These are phyloP conservation scores for Drosophila azteca DNA, from an alignment of 1,140 invertebrate species.

Conservation along the genomic window DNA sequence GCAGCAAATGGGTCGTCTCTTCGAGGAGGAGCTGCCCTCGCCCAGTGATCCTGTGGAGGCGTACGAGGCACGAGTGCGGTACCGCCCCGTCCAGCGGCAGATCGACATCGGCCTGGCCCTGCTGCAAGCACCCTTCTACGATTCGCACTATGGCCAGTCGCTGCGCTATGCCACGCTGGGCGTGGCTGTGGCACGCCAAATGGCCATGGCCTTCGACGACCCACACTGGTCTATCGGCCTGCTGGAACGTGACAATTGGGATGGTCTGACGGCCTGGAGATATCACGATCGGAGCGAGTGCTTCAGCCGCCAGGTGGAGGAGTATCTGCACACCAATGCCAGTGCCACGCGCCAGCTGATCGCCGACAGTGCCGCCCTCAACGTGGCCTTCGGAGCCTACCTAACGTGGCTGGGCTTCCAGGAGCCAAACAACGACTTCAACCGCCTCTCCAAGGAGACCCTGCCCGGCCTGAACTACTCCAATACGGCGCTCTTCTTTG, in stretches of 20 bases:
- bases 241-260: slow-evolving; percentile 91
- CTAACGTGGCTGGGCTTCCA: slow-evolving; percentile 71
- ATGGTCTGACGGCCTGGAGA: slow-evolving; percentile 92
- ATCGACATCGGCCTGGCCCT: slow-evolving; percentile 98
- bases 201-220: slow-evolving; percentile 97
- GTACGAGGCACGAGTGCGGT: slow-evolving; percentile 58
- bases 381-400: slow-evolving; percentile 86
- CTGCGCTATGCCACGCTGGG: slow-evolving; percentile 98
- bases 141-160: slow-evolving; percentile 92
- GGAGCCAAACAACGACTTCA: slow-evolving; percentile 70
- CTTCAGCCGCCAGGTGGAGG: slow-evolving; percentile 94
- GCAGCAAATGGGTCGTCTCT: slow-evolving; percentile 46
- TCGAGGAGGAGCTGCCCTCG: slow-evolving; percentile 32
- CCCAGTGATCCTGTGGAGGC: slow-evolving; percentile 62
- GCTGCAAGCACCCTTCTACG: slow-evolving; percentile 96
- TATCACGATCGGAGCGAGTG: slow-evolving; percentile 96
- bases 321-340: slow-evolving; percentile 84
- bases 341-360: slow-evolving; percentile 88
- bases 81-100: slow-evolving; percentile 94
- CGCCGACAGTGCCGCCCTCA: slow-evolving; percentile 86
- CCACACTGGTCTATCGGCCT: slow-evolving; percentile 95
- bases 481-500: slow-evolving; percentile 88
- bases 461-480: slow-evolving; percentile 66
- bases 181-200: slow-evolving; percentile 95
- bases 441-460: slow-evolving; percentile 56